Conservation (phyloP, 2,113 vertebrate species). For the Rana temporaria region DNA sequence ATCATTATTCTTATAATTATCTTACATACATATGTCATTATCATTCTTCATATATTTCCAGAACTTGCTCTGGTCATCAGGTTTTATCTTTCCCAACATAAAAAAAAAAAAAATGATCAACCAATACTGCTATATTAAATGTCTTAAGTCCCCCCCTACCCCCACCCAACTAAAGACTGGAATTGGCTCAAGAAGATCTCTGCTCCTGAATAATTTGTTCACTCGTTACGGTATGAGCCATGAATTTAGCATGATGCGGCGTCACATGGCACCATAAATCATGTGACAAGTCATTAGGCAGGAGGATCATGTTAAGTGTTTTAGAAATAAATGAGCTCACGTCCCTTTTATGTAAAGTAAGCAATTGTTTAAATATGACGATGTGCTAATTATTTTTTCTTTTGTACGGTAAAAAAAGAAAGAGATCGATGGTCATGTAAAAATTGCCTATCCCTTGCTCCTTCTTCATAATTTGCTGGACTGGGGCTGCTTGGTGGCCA, state of each 20-base stretch:
- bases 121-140: neutral
- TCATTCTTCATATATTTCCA: neutral
- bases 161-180: neutral
- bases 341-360: slow-evolving; percentile 81
- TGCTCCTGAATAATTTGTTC: slow-evolving; percentile 79
- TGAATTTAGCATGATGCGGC: slow-evolving; percentile 81
- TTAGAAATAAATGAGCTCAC: slow-evolving; percentile 84
- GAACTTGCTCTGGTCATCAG: neutral
- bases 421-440: slow-evolving; percentile 79
- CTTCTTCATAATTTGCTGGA: slow-evolving; percentile 65
- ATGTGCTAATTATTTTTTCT: slow-evolving; percentile 82
- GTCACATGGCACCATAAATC: slow-evolving; percentile 84
- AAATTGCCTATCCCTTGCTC: slow-evolving; percentile 77
- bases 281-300: slow-evolving; percentile 83
- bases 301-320: slow-evolving; percentile 85
- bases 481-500: slow-evolving; percentile 57
- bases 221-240: slow-evolving; percentile 81
- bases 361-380: slow-evolving; percentile 78
- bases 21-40: no score
- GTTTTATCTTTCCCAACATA: neutral
- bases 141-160: neutral
- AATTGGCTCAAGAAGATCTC: slow-evolving; percentile 66
- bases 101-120: neutral
- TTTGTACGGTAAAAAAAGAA: slow-evolving; percentile 62
- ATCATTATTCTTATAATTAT: no score